Evolutionary conservation across 2,113 vertebrate genomes (phyloP).

Genomic region (Prolemur simus): DNA sequence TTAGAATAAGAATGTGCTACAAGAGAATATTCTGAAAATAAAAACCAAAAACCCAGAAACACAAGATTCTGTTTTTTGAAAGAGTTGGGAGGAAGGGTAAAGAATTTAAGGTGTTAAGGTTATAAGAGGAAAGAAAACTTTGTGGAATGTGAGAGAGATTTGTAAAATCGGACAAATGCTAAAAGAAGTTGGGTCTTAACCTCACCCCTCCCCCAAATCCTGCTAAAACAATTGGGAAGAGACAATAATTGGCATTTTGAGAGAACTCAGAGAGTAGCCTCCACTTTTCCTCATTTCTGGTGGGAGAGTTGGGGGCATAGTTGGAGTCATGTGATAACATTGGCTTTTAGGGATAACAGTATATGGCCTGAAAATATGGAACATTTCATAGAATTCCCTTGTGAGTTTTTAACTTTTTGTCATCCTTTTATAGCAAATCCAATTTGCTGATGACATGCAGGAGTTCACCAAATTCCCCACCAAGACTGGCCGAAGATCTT

Average conservation of each 20-base stretch:
- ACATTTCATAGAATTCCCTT: not conserved
- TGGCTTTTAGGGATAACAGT: not conserved
- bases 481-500: slow-evolving; percentile 95
- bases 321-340: not conserved
- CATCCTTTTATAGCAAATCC: slow-evolving; percentile 89
- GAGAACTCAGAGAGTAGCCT: not conserved
- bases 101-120: slow-evolving; percentile 1
- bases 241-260: not conserved
- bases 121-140: slow-evolving; percentile 3
- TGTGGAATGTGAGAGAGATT: slow-evolving; percentile 6
- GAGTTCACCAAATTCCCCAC: slow-evolving; percentile 98
- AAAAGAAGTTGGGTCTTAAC: not conserved
- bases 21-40: not conserved
- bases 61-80: not conserved
- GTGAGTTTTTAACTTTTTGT: slow-evolving; percentile 42
- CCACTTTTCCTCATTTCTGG: not conserved
- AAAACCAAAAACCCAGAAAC: not conserved
- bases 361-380: slow-evolving; percentile 8
- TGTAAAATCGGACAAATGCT: slow-evolving; percentile 19
- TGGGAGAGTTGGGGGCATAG: not conserved
- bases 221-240: not conserved
- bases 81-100: not conserved
- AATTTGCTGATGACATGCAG: slow-evolving; percentile 99
- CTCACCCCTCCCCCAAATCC: not conserved
- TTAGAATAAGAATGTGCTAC: slow-evolving; percentile 22